phyloP scores from a whole-genome alignment of 2,888 invertebrate species.

The Pseudoips prasinana region DNA sequence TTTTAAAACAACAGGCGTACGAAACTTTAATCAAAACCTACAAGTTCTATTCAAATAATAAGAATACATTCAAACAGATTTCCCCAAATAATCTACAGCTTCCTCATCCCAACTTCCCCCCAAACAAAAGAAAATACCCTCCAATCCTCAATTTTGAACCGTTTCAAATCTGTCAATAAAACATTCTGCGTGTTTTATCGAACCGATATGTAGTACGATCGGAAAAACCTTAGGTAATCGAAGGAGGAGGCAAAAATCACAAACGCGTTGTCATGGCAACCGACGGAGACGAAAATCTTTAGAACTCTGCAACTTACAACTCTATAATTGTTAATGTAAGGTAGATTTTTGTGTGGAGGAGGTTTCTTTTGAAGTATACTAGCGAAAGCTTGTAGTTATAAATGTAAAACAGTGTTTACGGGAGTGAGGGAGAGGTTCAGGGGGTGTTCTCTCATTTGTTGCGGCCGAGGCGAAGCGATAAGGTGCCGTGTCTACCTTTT shows the following conservation, averaged over 20 bases:
- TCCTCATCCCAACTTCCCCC: neutral
- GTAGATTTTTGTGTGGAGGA: constrained; percentile 7
- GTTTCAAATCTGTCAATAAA: constrained; percentile 43
- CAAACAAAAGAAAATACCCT: constrained; percentile 25
- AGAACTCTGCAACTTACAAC: constrained; percentile 35
- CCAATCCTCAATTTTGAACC: constrained; percentile 32
- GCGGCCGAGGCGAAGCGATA: constrained; percentile 60
- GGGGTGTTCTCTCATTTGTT: constrained; percentile 73
- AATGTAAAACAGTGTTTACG: constrained; percentile 78
- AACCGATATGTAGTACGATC: constrained; percentile 44
- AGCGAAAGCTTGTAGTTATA: constrained; percentile 74
- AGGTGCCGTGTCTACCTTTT: constrained; percentile 72
- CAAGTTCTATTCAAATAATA: constrained; percentile 18
- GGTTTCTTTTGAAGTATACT: constrained; percentile 2
- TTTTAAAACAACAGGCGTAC: no score
- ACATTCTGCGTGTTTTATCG: constrained; percentile 36
- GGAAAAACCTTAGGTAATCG: constrained; percentile 62
- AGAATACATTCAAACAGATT: neutral
- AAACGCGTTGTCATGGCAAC: constrained; percentile 63
- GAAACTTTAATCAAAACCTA: no score
- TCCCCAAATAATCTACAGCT: no score
- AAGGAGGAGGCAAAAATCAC: constrained; percentile 69
- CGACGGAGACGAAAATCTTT: constrained; percentile 30
- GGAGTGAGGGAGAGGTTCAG: constrained; percentile 30
- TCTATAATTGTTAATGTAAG: constrained; percentile 13